Evolutionary conservation across 2,888 invertebrate genomes (phyloP), one percentile per base, ranked within the genome.

Genomic region (Sericinus montela): DNA sequence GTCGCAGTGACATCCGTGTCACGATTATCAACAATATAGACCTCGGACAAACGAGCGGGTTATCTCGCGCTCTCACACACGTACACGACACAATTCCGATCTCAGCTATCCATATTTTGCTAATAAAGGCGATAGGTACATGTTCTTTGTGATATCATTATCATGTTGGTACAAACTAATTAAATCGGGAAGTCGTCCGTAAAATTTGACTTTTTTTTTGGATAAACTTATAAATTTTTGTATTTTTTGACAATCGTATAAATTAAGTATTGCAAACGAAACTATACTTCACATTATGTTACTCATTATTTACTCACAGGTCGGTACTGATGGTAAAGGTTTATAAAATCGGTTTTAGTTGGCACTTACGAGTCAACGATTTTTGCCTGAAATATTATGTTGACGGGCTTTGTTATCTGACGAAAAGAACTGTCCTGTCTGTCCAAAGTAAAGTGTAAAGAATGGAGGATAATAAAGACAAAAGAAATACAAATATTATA

Each of bases 81-180:
- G 67, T 57, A 72, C 72, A 73, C 71, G 73, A 62, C 63, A 66
- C 53, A 58, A 54, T 49, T 48, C 43, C 43, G 54, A 53, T n/a
- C n/a, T n/a, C n/a, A n/a, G 57, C 57, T 49, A 58, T 51, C 48
- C n/a, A n/a, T n/a, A n/a, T n/a, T n/a, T n/a, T 38, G 44, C 52
- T 53, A 56, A 52, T 56, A 59, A 57, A 49, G 52, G 54, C 45
- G 55, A 52, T 41, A 28, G 9, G n/a, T 56, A 64, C 55, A 56
- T 63, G 60, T 61, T 74, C 71, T 68, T 69, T 61, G 58, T 63
- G 57, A 65, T 64, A 65, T 63, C 59, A 60, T 58, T 47, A 47
- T 9, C n/a, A n/a, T n/a, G n/a, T n/a, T n/a, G n/a, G 11, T 14
- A 10, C 9, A 51, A 8, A 43, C 48, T 53, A 45, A 56, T 53